Evolutionary conservation across 2,113 vertebrate species (phyloP).

Genomic region (Trinectes maculatus): DNA sequence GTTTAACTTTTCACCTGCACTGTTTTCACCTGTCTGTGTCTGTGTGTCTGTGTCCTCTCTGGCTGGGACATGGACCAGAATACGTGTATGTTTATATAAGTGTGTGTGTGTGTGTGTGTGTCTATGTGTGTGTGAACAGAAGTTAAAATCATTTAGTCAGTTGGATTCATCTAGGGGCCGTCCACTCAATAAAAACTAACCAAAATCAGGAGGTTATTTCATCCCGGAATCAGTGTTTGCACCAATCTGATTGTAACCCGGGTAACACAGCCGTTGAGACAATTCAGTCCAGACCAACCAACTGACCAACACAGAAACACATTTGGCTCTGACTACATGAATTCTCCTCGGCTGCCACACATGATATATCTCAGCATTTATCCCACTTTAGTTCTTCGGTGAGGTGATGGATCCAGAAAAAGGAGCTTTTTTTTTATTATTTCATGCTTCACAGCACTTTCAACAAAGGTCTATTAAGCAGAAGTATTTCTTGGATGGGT

Average conservation of each 20-base stretch:
- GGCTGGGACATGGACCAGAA: neutral
- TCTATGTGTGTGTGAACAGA: too few relatives aligned
- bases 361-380: neutral
- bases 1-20: slow-evolving; percentile 33
- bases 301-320: neutral
- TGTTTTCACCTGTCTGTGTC: slow-evolving; percentile 9
- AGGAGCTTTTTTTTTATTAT: neutral
- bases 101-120: neutral
- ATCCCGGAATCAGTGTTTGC: too few relatives aligned
- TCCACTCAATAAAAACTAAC: neutral
- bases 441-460: slow-evolving; percentile 14
- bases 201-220: neutral
- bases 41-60: slow-evolving; percentile 12
- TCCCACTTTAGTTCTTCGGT: neutral
- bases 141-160: too few relatives aligned
- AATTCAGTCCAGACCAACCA: neutral
- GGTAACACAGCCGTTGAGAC: neutral
- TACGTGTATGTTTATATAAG: too few relatives aligned
- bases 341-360: neutral
- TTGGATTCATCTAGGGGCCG: too few relatives aligned
- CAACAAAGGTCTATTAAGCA: slow-evolving; percentile 36
- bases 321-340: neutral
- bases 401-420: neutral
- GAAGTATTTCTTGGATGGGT: slow-evolving; percentile 32
- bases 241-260: neutral